Evolutionary conservation across 2,113 vertebrate species (phyloP).

Genomic region (Sinosuthora webbiana): DNA sequence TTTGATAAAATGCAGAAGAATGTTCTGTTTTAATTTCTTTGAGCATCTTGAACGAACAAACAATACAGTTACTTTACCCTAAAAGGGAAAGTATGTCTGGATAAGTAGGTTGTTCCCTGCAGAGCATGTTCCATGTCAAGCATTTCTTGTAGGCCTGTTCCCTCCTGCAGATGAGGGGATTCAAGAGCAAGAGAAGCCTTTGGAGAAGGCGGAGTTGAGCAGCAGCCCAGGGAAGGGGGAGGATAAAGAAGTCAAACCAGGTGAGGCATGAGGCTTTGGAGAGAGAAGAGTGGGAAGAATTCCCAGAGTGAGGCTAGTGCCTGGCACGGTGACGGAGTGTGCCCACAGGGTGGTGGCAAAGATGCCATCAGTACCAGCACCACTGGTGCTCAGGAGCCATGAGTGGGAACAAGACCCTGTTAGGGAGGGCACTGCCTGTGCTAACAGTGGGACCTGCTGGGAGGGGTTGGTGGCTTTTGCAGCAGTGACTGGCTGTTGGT

Average conservation of each 20-base stretch:
- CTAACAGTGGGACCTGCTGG: background rate
- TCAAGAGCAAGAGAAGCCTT: slow-evolving; percentile 76
- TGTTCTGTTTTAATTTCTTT: background rate
- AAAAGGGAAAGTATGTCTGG: background rate
- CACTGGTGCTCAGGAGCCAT: background rate
- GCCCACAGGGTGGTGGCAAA: accelerated
- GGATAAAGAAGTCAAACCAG: slow-evolving; percentile 82
- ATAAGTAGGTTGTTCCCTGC: background rate
- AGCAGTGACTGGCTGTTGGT: background rate
- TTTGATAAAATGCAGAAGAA: background rate
- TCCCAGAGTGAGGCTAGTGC: background rate
- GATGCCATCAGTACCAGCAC: background rate
- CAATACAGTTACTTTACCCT: background rate
- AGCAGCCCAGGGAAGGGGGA: slow-evolving; percentile 71
- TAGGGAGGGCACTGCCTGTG: background rate
- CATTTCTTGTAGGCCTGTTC: background rate
- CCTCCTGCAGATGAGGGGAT: slow-evolving; percentile 70
- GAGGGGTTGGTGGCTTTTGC: background rate
- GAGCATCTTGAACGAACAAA: accelerated
- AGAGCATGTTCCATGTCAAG: background rate
- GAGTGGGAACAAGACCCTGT: background rate
- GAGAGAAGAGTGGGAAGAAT: background rate
- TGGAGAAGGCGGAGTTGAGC: slow-evolving; percentile 78
- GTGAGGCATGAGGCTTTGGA: slow-evolving; percentile 56
- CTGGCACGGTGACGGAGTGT: accelerated